Conservation (phyloP, 2,888 invertebrate species). For the Diarsia dahlii region DNA sequence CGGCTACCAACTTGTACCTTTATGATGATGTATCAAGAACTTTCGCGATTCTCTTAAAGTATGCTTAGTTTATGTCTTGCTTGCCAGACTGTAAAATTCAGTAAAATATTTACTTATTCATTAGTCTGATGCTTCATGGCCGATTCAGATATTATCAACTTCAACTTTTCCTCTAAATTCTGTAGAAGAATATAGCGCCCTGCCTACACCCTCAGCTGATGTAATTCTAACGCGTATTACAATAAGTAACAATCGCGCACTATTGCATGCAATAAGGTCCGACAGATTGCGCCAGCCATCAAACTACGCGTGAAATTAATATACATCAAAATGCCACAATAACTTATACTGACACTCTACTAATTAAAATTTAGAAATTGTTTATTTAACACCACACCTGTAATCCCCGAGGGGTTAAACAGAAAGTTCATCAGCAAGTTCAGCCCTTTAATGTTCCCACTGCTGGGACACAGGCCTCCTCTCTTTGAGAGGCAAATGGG, state of each 20-base stretch:
- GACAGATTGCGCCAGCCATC: conserved; percentile 28
- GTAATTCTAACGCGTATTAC: conserved; percentile 26
- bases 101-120: no score
- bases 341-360: not conserved
- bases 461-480: no score
- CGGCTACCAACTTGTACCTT: no score
- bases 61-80: no score
- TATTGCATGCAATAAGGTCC: conserved; percentile 14
- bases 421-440: no score
- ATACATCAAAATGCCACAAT: conserved; percentile 10
- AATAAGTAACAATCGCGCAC: conserved; percentile 2
- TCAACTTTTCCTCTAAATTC: not conserved
- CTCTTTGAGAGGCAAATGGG: no score
- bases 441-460: no score
- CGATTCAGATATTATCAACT: not conserved
- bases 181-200: not conserved
- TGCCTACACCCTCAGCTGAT: conserved; percentile 8
- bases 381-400: no score
- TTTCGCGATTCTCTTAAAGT: no score
- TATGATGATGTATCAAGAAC: no score
- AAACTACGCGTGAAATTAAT: conserved; percentile 9
- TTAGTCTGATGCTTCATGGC: not conserved
- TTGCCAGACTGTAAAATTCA: no score
- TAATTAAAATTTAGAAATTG: not conserved
- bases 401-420: no score